Percentiles rank a stretch among this genome's conserved stretches.
phyloP scores from a whole-genome alignment of 1,140 invertebrate genomes.

The Drosophila tsacasi region DNA sequence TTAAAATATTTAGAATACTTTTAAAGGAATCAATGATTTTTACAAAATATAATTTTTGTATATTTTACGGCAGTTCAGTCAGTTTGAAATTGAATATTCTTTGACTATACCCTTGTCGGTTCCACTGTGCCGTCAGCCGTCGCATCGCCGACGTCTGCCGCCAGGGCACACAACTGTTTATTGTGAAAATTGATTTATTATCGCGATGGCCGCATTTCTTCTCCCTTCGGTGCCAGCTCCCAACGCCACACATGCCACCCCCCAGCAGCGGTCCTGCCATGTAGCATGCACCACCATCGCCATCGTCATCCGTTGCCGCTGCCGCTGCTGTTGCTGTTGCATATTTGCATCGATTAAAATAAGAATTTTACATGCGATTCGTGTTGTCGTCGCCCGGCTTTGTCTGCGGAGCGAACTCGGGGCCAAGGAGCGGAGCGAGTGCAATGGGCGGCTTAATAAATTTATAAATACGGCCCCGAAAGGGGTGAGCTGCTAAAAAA shows the following conservation, averaged over 20 bases:
- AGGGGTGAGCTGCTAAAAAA: constrained; percentile 63
- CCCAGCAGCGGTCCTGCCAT: constrained; percentile 52
- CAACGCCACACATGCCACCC: constrained; percentile 32
- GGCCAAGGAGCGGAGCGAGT: constrained; percentile 35
- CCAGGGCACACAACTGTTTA: constrained; percentile 69
- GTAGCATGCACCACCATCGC: constrained; percentile 62
- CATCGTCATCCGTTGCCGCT: constrained; percentile 24
- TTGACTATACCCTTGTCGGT: not conserved
- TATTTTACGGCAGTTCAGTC: too few relatives aligned
- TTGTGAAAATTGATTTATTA: constrained; percentile 85
- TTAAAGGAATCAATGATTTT: too few relatives aligned
- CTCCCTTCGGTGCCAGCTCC: constrained; percentile 29
- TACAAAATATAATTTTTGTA: too few relatives aligned
- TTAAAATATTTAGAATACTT: too few relatives aligned
- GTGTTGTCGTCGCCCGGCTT: constrained; percentile 81
- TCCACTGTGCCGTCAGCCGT: constrained; percentile 26
- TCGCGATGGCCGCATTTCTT: constrained; percentile 72
- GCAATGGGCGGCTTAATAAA: constrained; percentile 71
- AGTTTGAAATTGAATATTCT: too few relatives aligned
- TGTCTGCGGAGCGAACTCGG: constrained; percentile 59
- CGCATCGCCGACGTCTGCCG: constrained; percentile 33
- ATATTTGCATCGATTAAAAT: constrained; percentile 84
- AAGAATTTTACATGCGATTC: constrained; percentile 83
- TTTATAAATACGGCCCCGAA: constrained; percentile 72
- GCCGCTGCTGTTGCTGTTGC: constrained; percentile 45